A percentile compares a stretch with the other conserved stretches of the same genome.
phyloP scores from a whole-genome alignment of 2,888 invertebrate genomes.

The Epinotia bilunana region DNA sequence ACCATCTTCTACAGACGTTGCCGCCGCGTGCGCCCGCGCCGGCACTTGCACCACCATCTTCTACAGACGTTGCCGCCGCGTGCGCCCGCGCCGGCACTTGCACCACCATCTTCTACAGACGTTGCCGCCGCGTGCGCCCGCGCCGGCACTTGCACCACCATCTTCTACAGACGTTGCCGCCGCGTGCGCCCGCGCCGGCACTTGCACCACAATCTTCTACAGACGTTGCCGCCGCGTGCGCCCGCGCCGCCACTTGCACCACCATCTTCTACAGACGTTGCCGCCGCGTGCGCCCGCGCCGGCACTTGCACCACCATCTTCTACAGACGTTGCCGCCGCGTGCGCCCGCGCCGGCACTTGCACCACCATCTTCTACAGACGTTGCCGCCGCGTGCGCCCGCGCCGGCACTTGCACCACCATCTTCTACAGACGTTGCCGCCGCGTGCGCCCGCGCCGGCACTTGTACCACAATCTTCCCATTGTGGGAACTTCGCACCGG shows the following conservation, averaged over 20 bases:
- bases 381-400: conserved; percentile 20
- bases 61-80: conserved; percentile 23
- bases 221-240: conserved; percentile 26
- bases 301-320: neutral
- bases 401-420: neutral
- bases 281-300: conserved; percentile 15
- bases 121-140: conserved; percentile 20
- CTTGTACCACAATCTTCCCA: conserved; percentile 1
- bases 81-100: conserved; percentile 2
- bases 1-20: conserved; percentile 26
- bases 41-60: neutral
- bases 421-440: conserved; percentile 19
- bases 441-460: conserved; percentile 16
- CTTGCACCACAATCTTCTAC: too few species aligned
- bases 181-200: conserved; percentile 16
- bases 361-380: too few species aligned
- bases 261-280: conserved; percentile 26
- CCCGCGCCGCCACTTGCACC: neutral
- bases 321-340: conserved; percentile 23
- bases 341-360: conserved; percentile 2
- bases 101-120: too few species aligned
- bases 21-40: conserved; percentile 15
- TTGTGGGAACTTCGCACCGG: conserved; percentile 19
- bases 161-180: conserved; percentile 19
- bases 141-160: neutral